phyloP scores from a whole-genome alignment of 2,113 vertebrate species.

The Perca flavescens region DNA sequence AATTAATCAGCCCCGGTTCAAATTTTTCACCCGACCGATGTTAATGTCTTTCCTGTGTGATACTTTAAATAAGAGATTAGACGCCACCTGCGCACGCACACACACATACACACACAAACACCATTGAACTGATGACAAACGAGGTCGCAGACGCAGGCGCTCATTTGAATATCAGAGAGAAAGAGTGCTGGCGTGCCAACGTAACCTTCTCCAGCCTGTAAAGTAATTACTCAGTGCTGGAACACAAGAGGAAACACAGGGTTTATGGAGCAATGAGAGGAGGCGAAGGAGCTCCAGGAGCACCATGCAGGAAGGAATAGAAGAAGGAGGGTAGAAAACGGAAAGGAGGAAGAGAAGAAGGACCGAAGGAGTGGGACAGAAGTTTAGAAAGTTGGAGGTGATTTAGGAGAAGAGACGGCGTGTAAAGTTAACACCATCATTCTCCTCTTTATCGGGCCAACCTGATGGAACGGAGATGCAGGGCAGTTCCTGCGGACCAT shows the following conservation, averaged over 20 bases:
- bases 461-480: slow-evolving; percentile 33
- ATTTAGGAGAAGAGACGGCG: slow-evolving; percentile 28
- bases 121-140: slow-evolving; percentile 56
- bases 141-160: slow-evolving; percentile 22
- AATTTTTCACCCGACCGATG: slow-evolving; percentile 57
- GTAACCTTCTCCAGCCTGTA: slow-evolving; percentile 56
- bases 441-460: slow-evolving; percentile 42
- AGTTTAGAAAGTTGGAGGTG: slow-evolving; percentile 7
- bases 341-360: background rate
- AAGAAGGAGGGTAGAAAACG: background rate
- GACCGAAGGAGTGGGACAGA: background rate
- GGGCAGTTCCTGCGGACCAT: slow-evolving; percentile 28
- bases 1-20: slow-evolving; percentile 61
- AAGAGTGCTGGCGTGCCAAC: slow-evolving; percentile 32
- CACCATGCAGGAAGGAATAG: background rate
- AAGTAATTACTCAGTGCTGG: slow-evolving; percentile 52
- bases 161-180: slow-evolving; percentile 69
- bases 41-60: slow-evolving; percentile 52
- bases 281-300: slow-evolving; percentile 18
- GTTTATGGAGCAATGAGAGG: slow-evolving; percentile 13
- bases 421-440: slow-evolving; percentile 23
- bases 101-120: background rate
- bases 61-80: slow-evolving; percentile 61
- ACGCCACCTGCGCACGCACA: background rate
- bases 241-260: slow-evolving; percentile 38